phyloP scores from a whole-genome alignment of 2,797 vertebrate genomes.

The Eleutherodactylus coqui region DNA sequence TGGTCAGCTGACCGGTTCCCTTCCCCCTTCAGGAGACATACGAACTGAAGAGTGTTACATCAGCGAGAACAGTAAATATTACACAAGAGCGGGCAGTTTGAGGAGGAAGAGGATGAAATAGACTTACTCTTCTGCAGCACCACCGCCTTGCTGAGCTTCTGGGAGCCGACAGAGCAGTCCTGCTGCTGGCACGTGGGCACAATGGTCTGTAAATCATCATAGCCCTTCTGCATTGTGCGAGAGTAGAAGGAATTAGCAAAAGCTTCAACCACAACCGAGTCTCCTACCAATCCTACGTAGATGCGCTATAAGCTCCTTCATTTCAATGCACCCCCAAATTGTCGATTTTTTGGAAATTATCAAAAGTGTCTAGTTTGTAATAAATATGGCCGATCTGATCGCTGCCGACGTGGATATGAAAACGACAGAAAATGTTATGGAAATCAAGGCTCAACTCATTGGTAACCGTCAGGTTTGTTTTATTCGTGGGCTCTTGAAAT shows the following conservation, averaged over 20 bases:
- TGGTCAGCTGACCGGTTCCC: not conserved
- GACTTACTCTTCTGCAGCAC: slow-evolving; percentile 95
- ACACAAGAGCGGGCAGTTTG: not conserved
- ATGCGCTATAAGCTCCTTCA: too few species aligned
- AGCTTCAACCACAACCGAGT: not conserved
- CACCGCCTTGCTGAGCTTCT: slow-evolving; percentile 97
- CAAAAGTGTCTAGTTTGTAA: too few species aligned
- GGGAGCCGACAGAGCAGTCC: slow-evolving; percentile 89
- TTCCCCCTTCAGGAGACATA: not conserved
- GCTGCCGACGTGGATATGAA: too few species aligned
- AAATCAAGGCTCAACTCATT: too few species aligned
- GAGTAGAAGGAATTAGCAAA: not conserved
- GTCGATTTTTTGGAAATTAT: too few species aligned
- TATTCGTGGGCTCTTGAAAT: too few species aligned
- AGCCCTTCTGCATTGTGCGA: slow-evolving; percentile 86
- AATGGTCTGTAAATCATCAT: slow-evolving; percentile 93
- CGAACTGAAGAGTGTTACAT: not conserved
- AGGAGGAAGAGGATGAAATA: not conserved
- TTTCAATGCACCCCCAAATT: too few species aligned
- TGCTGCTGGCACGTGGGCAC: slow-evolving; percentile 97
- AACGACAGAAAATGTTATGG: too few species aligned
- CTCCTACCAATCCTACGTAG: not conserved
- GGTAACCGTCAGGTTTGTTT: too few species aligned
- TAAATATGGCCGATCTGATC: too few species aligned
- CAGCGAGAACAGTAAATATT: not conserved